Evolutionary conservation across 2,888 invertebrate genomes (phyloP).

Genomic region (Cephus pygmeus): DNA sequence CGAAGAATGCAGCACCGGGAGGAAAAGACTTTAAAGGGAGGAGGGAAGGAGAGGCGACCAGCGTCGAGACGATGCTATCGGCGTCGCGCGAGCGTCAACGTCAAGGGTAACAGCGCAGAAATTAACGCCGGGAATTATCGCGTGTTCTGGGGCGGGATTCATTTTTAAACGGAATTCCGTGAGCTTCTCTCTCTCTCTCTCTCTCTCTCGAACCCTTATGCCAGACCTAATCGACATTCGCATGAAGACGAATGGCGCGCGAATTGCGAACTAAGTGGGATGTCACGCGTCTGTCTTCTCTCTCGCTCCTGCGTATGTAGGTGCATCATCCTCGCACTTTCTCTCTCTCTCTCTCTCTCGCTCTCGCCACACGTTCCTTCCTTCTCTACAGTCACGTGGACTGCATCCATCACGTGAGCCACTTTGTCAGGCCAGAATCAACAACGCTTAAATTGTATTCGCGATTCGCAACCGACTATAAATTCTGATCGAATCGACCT

Average conservation of each 20-base stretch:
- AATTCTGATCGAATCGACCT: constrained; percentile 46
- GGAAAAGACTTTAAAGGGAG: constrained; percentile 1
- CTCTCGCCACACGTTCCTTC: constrained; percentile 9
- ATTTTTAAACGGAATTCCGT: constrained; percentile 23
- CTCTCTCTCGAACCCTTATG: neutral
- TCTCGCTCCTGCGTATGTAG: constrained; percentile 6
- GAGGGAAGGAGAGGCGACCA: neutral
- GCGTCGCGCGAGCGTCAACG: neutral
- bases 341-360: constrained; percentile 8
- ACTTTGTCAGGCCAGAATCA: constrained; percentile 57
- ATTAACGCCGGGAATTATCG: neutral
- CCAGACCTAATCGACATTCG: constrained; percentile 17
- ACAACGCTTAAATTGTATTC: constrained; percentile 59
- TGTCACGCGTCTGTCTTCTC: constrained; percentile 36
- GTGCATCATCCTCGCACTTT: constrained; percentile 9
- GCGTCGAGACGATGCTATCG: neutral
- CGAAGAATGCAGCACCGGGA: neutral
- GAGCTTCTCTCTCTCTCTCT: no score
- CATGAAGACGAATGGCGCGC: constrained; percentile 46
- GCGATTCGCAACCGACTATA: constrained; percentile 51
- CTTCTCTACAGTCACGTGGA: constrained; percentile 30
- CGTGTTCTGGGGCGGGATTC: constrained; percentile 9
- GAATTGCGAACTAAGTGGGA: constrained; percentile 51
- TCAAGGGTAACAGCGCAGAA: neutral
- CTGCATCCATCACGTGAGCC: constrained; percentile 55